Evolutionary conservation across 2,797 vertebrate species (phyloP).

Genomic region (Petrocephalus schoutedeni): DNA sequence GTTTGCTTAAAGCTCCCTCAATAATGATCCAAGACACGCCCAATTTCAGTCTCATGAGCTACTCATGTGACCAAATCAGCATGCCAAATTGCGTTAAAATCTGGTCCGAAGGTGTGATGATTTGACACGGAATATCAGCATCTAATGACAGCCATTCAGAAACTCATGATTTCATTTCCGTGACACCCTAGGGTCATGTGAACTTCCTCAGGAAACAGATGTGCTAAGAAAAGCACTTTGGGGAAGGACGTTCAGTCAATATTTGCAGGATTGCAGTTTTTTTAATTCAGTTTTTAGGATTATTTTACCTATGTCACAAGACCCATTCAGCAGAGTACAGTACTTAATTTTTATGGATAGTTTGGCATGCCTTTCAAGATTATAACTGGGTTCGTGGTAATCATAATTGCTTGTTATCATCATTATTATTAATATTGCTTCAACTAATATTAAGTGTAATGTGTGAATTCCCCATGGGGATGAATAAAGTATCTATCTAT

Average conservation of each 20-base stretch:
- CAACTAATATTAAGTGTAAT: background rate
- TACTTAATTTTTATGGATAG: background rate
- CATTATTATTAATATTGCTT: background rate
- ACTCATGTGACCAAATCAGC: too few species aligned
- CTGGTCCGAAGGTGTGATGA: too few species aligned
- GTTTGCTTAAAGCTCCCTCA: too few species aligned
- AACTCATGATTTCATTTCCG: background rate
- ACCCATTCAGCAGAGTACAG: background rate
- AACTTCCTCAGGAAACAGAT: slow-evolving; percentile 6
- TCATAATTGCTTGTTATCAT: background rate
- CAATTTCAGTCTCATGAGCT: too few species aligned
- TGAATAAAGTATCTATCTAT: too few species aligned
- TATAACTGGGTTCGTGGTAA: background rate
- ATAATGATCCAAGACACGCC: too few species aligned
- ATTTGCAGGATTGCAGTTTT: background rate
- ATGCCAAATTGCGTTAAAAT: too few species aligned
- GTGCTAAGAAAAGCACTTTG: background rate
- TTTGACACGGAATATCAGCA: background rate
- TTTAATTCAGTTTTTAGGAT: background rate
- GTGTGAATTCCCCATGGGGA: too few species aligned
- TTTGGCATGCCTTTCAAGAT: background rate
- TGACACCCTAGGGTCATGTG: background rate
- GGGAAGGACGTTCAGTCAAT: background rate
- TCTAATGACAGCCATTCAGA: background rate
- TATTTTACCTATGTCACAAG: background rate